Evolutionary conservation across 1,140 invertebrate species (phyloP).

Genomic region (Procambarus virginalis): DNA sequence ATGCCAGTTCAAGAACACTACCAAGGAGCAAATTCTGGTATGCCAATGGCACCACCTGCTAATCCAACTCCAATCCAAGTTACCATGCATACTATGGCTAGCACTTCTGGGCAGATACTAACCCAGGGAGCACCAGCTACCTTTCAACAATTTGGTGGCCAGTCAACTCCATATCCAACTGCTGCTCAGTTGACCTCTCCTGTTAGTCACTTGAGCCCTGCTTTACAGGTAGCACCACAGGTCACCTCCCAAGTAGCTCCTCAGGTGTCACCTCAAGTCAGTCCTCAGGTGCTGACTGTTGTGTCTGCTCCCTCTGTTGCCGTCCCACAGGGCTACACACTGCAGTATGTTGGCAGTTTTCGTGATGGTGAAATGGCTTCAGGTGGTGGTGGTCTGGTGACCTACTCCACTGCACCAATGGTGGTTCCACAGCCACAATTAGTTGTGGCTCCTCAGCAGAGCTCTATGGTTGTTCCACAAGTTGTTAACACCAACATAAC

Average conservation of each 20-base stretch:
- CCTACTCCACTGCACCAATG: slow-evolving; percentile 60
- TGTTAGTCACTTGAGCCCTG: slow-evolving; percentile 47
- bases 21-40: slow-evolving; percentile 29
- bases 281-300: slow-evolving; percentile 59
- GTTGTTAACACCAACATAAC: slow-evolving; percentile 70
- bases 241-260: slow-evolving; percentile 51
- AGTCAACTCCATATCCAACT: slow-evolving; percentile 38
- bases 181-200: slow-evolving; percentile 47
- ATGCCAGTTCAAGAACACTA: slow-evolving; percentile 48
- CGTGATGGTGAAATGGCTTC: slow-evolving; percentile 58
- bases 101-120: slow-evolving; percentile 45
- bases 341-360: slow-evolving; percentile 69
- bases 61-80: slow-evolving; percentile 49
- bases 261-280: slow-evolving; percentile 55
- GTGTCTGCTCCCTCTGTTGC: slow-evolving; percentile 63
- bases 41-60: slow-evolving; percentile 33
- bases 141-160: slow-evolving; percentile 54
- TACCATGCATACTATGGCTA: slow-evolving; percentile 52
- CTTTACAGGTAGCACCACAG: slow-evolving; percentile 42
- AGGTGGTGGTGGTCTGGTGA: slow-evolving; percentile 43
- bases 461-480: slow-evolving; percentile 65
- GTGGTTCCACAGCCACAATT: slow-evolving; percentile 66
- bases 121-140: slow-evolving; percentile 36
- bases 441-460: slow-evolving; percentile 59
- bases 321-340: slow-evolving; percentile 66